Base-by-base conservation (phyloP, 2,113 vertebrate species). In the Osmerus mordax region DNA sequence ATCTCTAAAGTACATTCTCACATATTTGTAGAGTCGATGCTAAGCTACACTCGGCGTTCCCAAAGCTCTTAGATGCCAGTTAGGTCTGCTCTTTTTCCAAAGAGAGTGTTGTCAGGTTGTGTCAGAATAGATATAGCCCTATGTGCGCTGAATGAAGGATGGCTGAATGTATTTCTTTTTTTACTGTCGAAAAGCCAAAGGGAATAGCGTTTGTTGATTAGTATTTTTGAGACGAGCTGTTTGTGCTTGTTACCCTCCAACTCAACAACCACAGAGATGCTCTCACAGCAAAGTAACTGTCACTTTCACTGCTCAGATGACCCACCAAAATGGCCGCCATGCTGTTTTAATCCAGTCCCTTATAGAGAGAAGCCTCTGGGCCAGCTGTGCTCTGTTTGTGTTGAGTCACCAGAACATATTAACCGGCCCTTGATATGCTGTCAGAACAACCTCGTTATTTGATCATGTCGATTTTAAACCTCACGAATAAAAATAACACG, bases 11-110 rank as follows among this genome's bases (percentile, higher is more conserved):
- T 71, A 65, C 12, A 21, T 63, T 65, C 66, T 19, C 41, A 25
- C 23, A 78, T 74, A 54, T 70, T 80, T 82, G 41, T 69, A 29
- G 41, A 0, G 18, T 76, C 64, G 59, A 52, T 36, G 15, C 73
- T 78, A 12, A 56, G 62, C 52, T 62, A 29, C 52, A 55, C 9
- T 28, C 15, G 0, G 55, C 55, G 4, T 53, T 32, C 2, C 0
- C 2, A 0, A 14, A 61, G 3, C 23, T 21, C 71, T 76, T 0
- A 63, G 69, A 69, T 59, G 71, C 63, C 19, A 55, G 28, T 60
- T 62, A 0, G 15, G 55, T 36, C 32, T 36, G 1, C 32, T 36
- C 32, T 29, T 12, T 66, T n/a, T 55, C 52, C 36, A 2, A 65
- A 70, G 53, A 64, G 25, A 29, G 59, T 62, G 59, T 32, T 56